These are phyloP conservation scores for Boulengeromyrus knoepffleri DNA, from an alignment of 2,113 vertebrate species.

Conservation along the genomic window DNA sequence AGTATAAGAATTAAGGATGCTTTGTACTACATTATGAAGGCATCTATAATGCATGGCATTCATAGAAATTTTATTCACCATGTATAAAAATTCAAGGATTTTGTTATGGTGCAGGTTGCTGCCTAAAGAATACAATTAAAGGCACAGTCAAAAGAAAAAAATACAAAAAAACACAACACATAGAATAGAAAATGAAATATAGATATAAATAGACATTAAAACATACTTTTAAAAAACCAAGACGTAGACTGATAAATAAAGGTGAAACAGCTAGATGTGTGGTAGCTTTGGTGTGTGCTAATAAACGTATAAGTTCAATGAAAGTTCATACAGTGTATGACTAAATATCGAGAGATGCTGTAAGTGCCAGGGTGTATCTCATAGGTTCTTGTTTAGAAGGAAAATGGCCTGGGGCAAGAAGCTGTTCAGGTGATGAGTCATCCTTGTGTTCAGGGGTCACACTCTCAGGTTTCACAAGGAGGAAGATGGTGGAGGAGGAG, in stretches of 20 bases:
- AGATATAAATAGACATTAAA: neutral
- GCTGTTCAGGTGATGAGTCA: neutral
- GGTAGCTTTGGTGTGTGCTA: neutral
- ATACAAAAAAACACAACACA: neutral
- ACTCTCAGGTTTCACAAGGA: neutral
- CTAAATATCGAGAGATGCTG: neutral
- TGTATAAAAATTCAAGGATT: neutral
- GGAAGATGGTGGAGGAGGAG: neutral
- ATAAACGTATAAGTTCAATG: neutral
- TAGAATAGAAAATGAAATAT: neutral
- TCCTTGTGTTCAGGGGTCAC: neutral
- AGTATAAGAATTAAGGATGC: too few species aligned
- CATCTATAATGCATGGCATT: neutral
- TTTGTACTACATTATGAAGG: neutral
- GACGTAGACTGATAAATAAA: neutral
- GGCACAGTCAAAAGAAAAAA: neutral
- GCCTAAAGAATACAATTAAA: neutral
- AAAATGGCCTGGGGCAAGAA: neutral
- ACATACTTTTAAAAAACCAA: neutral
- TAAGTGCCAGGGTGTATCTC: neutral
- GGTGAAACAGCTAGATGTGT: neutral
- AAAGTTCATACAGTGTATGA: neutral
- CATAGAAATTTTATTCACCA: neutral
- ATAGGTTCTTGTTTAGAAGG: neutral
- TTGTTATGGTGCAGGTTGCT: neutral